Conservation (phyloP, 2,797 vertebrate genomes). For the Bufotes viridis region DNA sequence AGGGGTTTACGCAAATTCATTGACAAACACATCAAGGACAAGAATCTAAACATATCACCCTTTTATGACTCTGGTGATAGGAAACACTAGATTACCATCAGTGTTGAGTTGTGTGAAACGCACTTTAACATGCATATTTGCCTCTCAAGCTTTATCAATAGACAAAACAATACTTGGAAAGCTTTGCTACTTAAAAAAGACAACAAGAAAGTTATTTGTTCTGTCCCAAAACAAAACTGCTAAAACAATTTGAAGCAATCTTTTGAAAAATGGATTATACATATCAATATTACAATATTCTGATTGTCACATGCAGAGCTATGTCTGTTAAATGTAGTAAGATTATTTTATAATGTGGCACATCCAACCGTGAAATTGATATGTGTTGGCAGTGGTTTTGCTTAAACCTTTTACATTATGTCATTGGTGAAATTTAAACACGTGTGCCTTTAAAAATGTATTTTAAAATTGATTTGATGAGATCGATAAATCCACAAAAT, state of each 20-base stretch:
- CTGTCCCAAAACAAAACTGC: neutral
- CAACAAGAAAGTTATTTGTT: neutral
- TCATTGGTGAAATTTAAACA: too few species aligned
- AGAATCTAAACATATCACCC: slow-evolving; percentile 47
- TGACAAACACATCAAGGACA: slow-evolving; percentile 36
- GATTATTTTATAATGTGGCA: too few species aligned
- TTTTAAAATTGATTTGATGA: too few species aligned
- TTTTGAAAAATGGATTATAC: neutral
- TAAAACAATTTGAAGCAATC: neutral
- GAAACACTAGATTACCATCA: slow-evolving; percentile 43
- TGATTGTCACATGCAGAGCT: neutral
- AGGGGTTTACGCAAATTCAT: slow-evolving; percentile 27
- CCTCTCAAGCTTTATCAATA: slow-evolving; percentile 40
- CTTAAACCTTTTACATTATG: neutral
- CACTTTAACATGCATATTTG: slow-evolving; percentile 57
- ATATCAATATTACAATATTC: neutral
- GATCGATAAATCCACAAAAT: too few species aligned
- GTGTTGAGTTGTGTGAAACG: slow-evolving; percentile 47
- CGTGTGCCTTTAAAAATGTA: too few species aligned
- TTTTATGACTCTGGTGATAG: slow-evolving; percentile 32
- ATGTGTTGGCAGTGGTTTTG: neutral
- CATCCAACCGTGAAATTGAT: too few species aligned
- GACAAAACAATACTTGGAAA: slow-evolving; percentile 51
- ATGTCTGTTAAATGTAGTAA: neutral
- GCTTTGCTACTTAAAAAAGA: slow-evolving; percentile 26